Percentiles rank a stretch among this genome's conserved stretches.
phyloP scores from a whole-genome alignment of 2,888 invertebrate genomes.

The Pseudococcus viburni region DNA sequence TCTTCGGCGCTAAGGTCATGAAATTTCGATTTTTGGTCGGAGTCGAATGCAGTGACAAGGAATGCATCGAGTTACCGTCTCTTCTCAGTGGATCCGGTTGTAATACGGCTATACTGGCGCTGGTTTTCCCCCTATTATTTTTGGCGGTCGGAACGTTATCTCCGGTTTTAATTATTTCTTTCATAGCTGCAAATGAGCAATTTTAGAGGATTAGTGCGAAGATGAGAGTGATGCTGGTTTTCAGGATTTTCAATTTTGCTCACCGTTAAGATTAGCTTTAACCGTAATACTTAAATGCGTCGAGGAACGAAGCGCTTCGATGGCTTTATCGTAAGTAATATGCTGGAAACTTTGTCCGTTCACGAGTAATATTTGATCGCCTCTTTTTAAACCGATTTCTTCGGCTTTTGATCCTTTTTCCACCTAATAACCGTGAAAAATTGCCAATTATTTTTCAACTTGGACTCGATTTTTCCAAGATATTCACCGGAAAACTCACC shows the following conservation, averaged over 20 bases:
- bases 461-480: not conserved
- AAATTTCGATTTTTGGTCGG: conserved; percentile 73
- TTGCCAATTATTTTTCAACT: too few species aligned
- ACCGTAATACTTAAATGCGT: conserved; percentile 97
- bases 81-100: conserved; percentile 74
- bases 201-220: too few species aligned
- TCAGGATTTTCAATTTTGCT: conserved; percentile 63
- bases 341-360: conserved; percentile 97
- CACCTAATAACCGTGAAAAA: conserved; percentile 73
- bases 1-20: conserved; percentile 91
- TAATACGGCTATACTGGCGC: conserved; percentile 72
- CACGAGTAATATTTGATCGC: conserved; percentile 98
- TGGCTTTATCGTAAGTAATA: conserved; percentile 90
- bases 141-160: conserved; percentile 86
- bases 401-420: conserved; percentile 94
- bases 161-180: conserved; percentile 82
- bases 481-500: conserved; percentile 69
- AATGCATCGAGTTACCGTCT: conserved; percentile 40
- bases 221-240: not conserved
- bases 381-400: conserved; percentile 94
- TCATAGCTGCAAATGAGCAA: conserved; percentile 73
- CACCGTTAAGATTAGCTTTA: conserved; percentile 93
- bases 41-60: conserved; percentile 66
- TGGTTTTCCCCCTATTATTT: conserved; percentile 72
- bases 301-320: conserved; percentile 92